phyloP scores from a whole-genome alignment of 2,888 invertebrate species.

The Tribolium freemani region DNA sequence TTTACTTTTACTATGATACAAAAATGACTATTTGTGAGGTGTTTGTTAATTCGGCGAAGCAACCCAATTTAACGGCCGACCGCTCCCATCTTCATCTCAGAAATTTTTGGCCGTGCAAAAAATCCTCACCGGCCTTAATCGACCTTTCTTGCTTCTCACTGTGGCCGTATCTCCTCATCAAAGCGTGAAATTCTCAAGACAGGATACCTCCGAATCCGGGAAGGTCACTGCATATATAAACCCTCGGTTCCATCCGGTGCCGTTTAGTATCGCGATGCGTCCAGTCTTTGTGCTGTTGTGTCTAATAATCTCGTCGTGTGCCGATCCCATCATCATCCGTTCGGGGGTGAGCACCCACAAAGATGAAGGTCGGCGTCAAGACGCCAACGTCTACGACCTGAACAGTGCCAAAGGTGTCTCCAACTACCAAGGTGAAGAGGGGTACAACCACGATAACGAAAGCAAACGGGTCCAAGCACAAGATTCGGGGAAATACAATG shows the following conservation, averaged over 20 bases:
- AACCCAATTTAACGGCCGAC: slow-evolving; percentile 37
- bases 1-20: no score
- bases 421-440: slow-evolving; percentile 60
- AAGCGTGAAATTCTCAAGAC: slow-evolving; percentile 43
- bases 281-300: background rate
- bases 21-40: no score
- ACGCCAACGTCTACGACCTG: slow-evolving; percentile 50
- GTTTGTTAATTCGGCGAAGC: slow-evolving; percentile 4
- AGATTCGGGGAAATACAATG: slow-evolving; percentile 60
- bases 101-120: slow-evolving; percentile 27
- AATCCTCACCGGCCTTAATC: slow-evolving; percentile 9
- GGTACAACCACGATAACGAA: slow-evolving; percentile 61
- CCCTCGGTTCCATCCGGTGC: background rate
- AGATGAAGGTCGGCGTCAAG: slow-evolving; percentile 47
- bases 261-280: slow-evolving; percentile 34
- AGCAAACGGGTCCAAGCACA: slow-evolving; percentile 58
- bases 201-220: slow-evolving; percentile 27
- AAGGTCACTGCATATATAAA: slow-evolving; percentile 42
- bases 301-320: background rate
- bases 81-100: slow-evolving; percentile 24
- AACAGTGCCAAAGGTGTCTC: slow-evolving; percentile 55
- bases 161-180: slow-evolving; percentile 40
- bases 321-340: slow-evolving; percentile 50
- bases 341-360: slow-evolving; percentile 45
- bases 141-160: slow-evolving; percentile 39